Percentiles rank a stretch among this genome's conserved stretches.
Evolutionary conservation across 2,888 invertebrate species (phyloP).

Genomic region (Scaptomyza reducta): DNA sequence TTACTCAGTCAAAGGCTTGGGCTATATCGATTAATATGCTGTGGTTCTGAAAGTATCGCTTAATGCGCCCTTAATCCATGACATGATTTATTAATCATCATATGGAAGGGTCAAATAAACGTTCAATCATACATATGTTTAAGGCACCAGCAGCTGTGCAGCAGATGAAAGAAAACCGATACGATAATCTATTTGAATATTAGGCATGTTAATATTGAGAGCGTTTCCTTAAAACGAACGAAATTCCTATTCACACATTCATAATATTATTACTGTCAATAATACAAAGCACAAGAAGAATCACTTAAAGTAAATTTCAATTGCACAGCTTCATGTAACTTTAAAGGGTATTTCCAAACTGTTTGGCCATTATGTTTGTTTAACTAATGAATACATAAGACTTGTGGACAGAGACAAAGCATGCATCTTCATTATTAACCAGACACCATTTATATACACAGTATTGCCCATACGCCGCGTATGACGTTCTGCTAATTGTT

Average conservation of each 20-base stretch:
- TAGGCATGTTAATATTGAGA: no score
- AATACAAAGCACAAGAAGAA: no score
- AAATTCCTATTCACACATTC: neutral
- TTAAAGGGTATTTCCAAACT: neutral
- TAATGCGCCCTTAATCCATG: slow-evolving; percentile 31
- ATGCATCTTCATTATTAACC: slow-evolving; percentile 13
- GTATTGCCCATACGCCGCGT: slow-evolving; percentile 48
- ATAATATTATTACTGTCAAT: neutral
- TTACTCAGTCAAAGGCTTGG: slow-evolving; percentile 46
- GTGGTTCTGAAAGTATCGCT: slow-evolving; percentile 3
- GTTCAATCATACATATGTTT: neutral
- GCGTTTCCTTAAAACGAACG: neutral
- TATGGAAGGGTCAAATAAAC: neutral
- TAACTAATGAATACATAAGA: slow-evolving; percentile 36
- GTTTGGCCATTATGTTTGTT: slow-evolving; percentile 13
- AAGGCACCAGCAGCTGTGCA: neutral
- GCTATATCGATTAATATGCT: slow-evolving; percentile 33
- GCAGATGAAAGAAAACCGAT: neutral
- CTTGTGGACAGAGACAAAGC: neutral
- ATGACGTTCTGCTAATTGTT: slow-evolving; percentile 63
- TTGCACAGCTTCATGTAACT: neutral
- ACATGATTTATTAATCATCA: slow-evolving; percentile 42
- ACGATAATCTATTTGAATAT: no score
- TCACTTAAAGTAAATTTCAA: no score
- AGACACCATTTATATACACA: slow-evolving; percentile 8